phyloP scores from a whole-genome alignment of 1,140 invertebrate genomes.

The Sitobion miscanthi region DNA sequence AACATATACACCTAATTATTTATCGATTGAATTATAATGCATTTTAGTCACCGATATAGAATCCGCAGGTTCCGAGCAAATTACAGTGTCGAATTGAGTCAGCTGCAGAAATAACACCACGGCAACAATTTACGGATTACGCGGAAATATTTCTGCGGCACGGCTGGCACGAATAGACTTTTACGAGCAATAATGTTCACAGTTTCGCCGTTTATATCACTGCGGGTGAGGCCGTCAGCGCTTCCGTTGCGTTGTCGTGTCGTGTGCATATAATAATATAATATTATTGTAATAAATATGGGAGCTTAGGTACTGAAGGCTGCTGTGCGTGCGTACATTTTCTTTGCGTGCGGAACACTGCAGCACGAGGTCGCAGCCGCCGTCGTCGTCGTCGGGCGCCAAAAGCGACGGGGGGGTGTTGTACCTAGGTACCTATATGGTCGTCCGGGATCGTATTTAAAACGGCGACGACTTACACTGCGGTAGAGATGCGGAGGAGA shows the following conservation, averaged over 20 bases:
- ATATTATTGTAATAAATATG: neutral
- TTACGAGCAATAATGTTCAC: neutral
- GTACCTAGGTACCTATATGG: neutral
- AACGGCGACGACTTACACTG: neutral
- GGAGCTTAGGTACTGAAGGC: neutral
- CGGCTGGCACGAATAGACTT: neutral
- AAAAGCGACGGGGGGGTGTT: constrained; percentile 16
- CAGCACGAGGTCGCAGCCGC: too few relatives aligned
- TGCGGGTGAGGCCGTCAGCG: neutral
- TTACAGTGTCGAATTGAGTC: too few relatives aligned
- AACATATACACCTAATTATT: too few relatives aligned
- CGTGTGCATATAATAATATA: neutral
- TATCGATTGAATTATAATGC: too few relatives aligned
- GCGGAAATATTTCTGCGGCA: neutral
- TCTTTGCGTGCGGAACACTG: neutral
- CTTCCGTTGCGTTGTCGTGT: neutral
- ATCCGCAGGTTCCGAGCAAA: too few relatives aligned
- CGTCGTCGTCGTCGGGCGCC: neutral
- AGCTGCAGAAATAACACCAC: too few relatives aligned
- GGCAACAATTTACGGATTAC: neutral
- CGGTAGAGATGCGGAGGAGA: neutral
- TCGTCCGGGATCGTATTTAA: neutral
- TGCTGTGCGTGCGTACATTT: neutral
- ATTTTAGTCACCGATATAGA: too few relatives aligned
- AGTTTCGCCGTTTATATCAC: neutral